Conservation (phyloP, 2,888 invertebrate species). For the Alviniconcha strummeri region DNA sequence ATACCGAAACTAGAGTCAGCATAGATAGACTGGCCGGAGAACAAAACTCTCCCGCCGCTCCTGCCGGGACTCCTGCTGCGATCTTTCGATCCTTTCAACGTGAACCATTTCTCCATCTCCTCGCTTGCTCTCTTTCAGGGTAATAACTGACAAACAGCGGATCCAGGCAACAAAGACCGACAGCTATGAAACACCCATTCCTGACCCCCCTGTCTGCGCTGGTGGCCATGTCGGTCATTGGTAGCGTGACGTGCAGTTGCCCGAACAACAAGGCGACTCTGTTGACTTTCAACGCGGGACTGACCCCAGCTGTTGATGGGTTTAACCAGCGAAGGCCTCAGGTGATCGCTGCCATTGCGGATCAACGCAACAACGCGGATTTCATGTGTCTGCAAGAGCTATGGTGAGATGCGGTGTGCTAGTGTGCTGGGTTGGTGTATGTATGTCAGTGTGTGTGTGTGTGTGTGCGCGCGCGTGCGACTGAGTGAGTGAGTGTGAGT, state of each 20-base stretch:
- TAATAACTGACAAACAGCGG: no score
- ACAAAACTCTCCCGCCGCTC: no score
- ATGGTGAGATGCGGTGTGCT: not conserved
- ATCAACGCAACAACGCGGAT: not conserved
- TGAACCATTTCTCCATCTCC: no score
- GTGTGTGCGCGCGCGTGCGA: not conserved
- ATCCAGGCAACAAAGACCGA: no score
- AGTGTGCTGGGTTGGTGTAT: not conserved
- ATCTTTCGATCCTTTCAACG: no score
- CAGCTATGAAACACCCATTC: no score
- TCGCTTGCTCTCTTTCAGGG: no score
- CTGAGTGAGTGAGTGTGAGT: not conserved
- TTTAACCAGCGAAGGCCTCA: not conserved
- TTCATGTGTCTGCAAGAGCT: conserved; percentile 15
- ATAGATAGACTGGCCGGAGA: no score
- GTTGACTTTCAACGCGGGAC: not conserved
- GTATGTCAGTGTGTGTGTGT: not conserved
- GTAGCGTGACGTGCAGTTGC: not conserved
- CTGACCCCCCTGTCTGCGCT: no score
- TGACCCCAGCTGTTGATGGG: not conserved
- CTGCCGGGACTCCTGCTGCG: no score
- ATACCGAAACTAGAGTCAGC: no score
- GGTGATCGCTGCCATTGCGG: not conserved
- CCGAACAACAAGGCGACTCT: not conserved
- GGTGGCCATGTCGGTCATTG: no score